Percentiles rank a stretch among this genome's conserved stretches.
Conservation (phyloP, 2,888 invertebrate genomes). For the Lagria hirta region DNA sequence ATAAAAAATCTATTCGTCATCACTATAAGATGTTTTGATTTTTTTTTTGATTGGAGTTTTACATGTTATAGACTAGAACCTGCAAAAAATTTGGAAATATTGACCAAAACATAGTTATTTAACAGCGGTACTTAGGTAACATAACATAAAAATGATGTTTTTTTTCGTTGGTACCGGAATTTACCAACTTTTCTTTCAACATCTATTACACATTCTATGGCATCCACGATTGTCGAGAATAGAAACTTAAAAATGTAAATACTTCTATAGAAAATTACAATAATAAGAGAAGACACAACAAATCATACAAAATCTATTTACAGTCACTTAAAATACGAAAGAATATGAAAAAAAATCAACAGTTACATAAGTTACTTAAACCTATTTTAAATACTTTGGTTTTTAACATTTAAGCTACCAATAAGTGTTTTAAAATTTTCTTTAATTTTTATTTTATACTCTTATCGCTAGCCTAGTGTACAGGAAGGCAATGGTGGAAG, state of each 20-base stretch:
- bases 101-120: conserved; percentile 22
- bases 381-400: conserved; percentile 43
- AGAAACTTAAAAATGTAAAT: conserved; percentile 6
- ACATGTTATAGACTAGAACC: conserved; percentile 21
- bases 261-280: conserved; percentile 7
- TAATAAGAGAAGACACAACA: conserved; percentile 23
- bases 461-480: conserved; percentile 3
- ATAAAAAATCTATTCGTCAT: too few species aligned
- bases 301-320: conserved; percentile 28
- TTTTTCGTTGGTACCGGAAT: too few species aligned
- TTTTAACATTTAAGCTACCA: conserved; percentile 45
- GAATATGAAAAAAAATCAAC: conserved; percentile 18
- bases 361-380: conserved; percentile 31
- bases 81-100: conserved; percentile 23
- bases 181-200: too few species aligned
- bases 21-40: too few species aligned
- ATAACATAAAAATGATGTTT: too few species aligned
- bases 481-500: conserved; percentile 31
- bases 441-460: conserved; percentile 15
- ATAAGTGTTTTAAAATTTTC: conserved; percentile 42
- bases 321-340: conserved; percentile 17
- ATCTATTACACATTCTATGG: conserved; percentile 16
- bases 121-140: conserved; percentile 7
- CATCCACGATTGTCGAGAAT: conserved; percentile 22
- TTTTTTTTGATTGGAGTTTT: too few species aligned